phyloP scores from a whole-genome alignment of 2,113 vertebrate genomes.

The Willisornis vidua region DNA sequence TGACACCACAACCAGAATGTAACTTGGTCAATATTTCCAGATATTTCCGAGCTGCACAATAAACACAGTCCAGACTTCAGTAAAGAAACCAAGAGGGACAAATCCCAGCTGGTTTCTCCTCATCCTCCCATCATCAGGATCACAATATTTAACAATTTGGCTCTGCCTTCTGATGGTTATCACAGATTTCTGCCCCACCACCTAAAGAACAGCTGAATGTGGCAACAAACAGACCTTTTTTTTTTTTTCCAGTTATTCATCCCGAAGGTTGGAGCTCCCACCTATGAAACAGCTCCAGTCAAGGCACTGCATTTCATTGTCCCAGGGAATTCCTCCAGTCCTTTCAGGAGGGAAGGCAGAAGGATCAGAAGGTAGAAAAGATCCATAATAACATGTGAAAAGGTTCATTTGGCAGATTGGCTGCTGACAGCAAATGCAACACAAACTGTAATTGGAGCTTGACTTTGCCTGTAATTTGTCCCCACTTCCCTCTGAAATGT shows the following conservation, averaged over 20 bases:
- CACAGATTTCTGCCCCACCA: slow-evolving; percentile 32
- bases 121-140: slow-evolving; percentile 66
- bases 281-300: background rate
- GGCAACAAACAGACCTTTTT: background rate
- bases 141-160: slow-evolving; percentile 53
- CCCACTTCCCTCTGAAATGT: background rate
- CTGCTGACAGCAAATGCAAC: background rate
- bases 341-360: background rate
- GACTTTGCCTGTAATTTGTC: background rate
- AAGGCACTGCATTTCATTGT: background rate
- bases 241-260: background rate
- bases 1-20: background rate
- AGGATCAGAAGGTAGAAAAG: background rate
- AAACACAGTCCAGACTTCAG: slow-evolving; percentile 48
- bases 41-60: slow-evolving; percentile 16
- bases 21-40: slow-evolving; percentile 35
- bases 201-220: slow-evolving; percentile 57
- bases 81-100: slow-evolving; percentile 48
- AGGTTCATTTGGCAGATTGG: background rate
- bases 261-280: background rate
- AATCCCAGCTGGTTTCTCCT: slow-evolving; percentile 47
- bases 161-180: slow-evolving; percentile 53
- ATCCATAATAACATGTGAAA: background rate
- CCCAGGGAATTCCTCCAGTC: background rate
- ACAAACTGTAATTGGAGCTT: background rate